Percentiles rank a stretch among this genome's conserved stretches.
Evolutionary conservation across 2,888 invertebrate species (phyloP).

Genomic region (Watsonalla binaria): DNA sequence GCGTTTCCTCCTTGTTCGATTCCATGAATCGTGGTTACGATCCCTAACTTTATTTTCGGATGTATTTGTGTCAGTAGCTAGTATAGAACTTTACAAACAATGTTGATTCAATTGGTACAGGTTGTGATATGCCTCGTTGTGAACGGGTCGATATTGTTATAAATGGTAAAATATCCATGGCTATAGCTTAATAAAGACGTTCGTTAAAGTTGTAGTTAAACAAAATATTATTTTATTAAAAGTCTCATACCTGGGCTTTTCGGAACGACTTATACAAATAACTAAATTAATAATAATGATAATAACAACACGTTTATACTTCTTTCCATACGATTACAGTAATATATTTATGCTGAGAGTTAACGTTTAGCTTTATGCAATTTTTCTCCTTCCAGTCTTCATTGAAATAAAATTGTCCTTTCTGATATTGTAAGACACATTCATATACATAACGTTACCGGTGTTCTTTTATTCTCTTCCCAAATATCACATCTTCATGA

Average conservation of each 20-base stretch:
- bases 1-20: conserved; percentile 74
- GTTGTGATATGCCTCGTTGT: conserved; percentile 79
- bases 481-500: too few relatives aligned
- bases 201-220: conserved; percentile 76
- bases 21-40: conserved; percentile 76
- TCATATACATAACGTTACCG: background rate
- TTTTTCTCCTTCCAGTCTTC: conserved; percentile 46
- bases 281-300: conserved; percentile 46
- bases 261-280: conserved; percentile 71
- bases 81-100: conserved; percentile 78
- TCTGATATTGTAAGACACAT: conserved; percentile 26
- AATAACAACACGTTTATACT: conserved; percentile 64
- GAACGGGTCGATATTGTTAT: conserved; percentile 79
- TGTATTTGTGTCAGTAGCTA: conserved; percentile 76
- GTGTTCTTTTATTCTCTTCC: background rate
- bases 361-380: conserved; percentile 52
- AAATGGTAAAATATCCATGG: conserved; percentile 75
- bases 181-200: conserved; percentile 75
- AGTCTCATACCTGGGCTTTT: conserved; percentile 62
- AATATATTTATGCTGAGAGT: conserved; percentile 46
- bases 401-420: conserved; percentile 40
- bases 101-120: conserved; percentile 79
- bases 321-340: conserved; percentile 59
- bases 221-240: conserved; percentile 73
- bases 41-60: conserved; percentile 76